Evolutionary conservation across 2,113 vertebrate species (phyloP).

Genomic region (Cavia porcellus): DNA sequence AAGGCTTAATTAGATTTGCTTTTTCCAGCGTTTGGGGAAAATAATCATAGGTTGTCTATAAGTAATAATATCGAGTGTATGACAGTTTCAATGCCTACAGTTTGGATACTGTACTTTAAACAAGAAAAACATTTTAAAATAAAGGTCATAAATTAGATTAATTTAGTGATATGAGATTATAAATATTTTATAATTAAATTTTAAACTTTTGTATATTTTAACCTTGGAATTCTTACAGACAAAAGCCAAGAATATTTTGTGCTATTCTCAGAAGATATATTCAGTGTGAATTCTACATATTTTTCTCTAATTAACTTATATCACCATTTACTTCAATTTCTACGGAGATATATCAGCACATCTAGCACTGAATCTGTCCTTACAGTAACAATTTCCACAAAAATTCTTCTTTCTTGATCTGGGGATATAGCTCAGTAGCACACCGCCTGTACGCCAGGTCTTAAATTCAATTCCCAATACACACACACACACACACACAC

Average conservation of each 20-base stretch:
- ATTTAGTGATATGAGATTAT: neutral
- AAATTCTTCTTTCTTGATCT: neutral
- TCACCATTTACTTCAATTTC: neutral
- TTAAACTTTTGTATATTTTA: neutral
- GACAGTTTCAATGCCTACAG: neutral
- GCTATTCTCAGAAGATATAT: neutral
- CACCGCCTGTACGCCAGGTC: too few species aligned
- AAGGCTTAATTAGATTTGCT: neutral
- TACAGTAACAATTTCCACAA: neutral
- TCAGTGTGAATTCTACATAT: neutral
- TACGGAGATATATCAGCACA: neutral
- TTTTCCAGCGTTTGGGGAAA: neutral
- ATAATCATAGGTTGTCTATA: neutral
- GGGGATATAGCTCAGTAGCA: too few species aligned
- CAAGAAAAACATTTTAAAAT: neutral
- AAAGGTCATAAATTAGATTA: neutral
- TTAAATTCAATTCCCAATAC: too few species aligned
- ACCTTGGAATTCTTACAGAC: neutral
- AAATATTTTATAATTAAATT: neutral
- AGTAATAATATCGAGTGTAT: neutral
- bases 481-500: too few species aligned
- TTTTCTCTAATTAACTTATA: neutral
- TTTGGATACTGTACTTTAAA: neutral
- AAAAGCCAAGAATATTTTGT: neutral
- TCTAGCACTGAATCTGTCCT: neutral